Evolutionary conservation across 2,888 invertebrate species (phyloP).

Genomic region (Thumatha senex): DNA sequence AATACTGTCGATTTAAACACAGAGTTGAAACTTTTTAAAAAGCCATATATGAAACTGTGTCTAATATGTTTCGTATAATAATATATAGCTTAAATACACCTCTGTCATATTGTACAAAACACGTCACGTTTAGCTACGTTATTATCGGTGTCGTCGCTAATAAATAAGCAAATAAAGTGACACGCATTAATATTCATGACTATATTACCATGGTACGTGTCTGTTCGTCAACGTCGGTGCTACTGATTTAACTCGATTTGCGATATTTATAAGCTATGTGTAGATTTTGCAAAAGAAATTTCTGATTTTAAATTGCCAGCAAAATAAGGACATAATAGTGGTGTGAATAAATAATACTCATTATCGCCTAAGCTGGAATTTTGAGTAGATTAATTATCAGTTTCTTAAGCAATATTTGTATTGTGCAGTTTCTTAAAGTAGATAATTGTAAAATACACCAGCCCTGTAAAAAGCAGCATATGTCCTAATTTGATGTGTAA

Average conservation of each 20-base stretch:
- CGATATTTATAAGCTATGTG: slow-evolving; percentile 24
- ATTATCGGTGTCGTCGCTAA: slow-evolving; percentile 63
- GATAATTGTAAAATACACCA: too few species aligned
- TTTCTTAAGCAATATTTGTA: too few species aligned
- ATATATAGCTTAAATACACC: slow-evolving; percentile 5
- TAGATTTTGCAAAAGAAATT: neutral
- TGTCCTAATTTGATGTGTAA: too few species aligned
- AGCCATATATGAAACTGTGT: neutral
- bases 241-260: slow-evolving; percentile 29
- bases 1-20: too few species aligned
- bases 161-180: slow-evolving; percentile 75
- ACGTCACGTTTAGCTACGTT: slow-evolving; percentile 40
- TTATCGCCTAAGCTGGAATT: too few species aligned
- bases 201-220: slow-evolving; percentile 64
- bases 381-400: too few species aligned
- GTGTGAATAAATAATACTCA: too few species aligned
- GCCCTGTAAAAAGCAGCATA: too few species aligned
- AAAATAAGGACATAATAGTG: neutral
- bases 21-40: too few species aligned
- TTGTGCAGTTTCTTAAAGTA: too few species aligned
- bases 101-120: slow-evolving; percentile 27
- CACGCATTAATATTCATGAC: slow-evolving; percentile 72
- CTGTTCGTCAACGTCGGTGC: slow-evolving; percentile 34
- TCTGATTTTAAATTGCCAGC: neutral
- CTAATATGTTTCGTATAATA: neutral